Evolutionary conservation across 2,888 invertebrate species (phyloP).

Genomic region (Ferrisia virgata): DNA sequence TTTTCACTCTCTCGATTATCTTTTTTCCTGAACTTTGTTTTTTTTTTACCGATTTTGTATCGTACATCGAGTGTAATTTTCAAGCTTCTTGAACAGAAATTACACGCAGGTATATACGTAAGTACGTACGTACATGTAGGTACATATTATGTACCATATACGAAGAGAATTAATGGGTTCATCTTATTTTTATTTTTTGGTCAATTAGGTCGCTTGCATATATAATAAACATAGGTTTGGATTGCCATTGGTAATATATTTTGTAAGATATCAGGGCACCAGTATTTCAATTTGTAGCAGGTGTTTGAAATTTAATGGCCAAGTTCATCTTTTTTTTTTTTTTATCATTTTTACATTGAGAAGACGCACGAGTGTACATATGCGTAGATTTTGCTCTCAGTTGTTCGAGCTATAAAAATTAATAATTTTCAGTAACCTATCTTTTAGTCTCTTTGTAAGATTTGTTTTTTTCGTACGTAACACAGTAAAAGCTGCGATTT

Average conservation of each 20-base stretch:
- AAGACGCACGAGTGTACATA: background rate
- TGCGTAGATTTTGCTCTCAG: background rate
- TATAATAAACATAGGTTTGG: background rate
- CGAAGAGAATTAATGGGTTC: background rate
- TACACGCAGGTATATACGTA: too few relatives aligned
- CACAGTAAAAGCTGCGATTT: too few relatives aligned
- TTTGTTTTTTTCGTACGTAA: too few relatives aligned
- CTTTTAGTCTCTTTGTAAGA: background rate
- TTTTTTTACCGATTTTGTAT: too few relatives aligned
- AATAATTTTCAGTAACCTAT: background rate
- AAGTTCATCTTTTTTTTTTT: background rate
- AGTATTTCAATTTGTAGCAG: constrained; percentile 10
- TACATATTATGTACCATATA: background rate
- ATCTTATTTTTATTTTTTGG: background rate
- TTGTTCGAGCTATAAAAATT: background rate
- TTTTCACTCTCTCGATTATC: background rate
- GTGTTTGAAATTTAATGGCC: background rate
- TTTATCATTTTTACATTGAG: background rate
- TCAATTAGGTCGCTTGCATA: background rate
- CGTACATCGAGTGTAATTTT: too few relatives aligned
- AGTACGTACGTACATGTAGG: background rate
- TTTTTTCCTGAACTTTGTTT: background rate
- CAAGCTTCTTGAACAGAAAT: too few relatives aligned
- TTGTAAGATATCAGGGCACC: background rate
- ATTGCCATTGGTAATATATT: background rate